Evolutionary conservation across 2,888 invertebrate species (phyloP).

Genomic region (Ommatoiulus sabulosus): DNA sequence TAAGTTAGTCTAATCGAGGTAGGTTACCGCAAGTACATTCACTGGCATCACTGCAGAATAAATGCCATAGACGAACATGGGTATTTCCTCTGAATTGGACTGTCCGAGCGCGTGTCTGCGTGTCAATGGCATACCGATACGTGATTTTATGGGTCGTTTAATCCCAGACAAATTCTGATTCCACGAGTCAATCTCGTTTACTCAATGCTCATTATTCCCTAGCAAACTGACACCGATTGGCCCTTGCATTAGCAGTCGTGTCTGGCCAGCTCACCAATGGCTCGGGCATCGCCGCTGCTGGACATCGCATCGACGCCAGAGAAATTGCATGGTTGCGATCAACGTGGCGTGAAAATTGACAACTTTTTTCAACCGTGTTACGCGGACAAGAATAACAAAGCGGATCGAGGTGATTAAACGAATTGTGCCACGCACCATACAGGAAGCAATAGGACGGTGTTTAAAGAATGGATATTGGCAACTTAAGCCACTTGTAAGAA

Average conservation of each 20-base stretch:
- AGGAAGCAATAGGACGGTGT: background rate
- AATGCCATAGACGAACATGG: background rate
- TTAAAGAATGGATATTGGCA: slow-evolving; percentile 9
- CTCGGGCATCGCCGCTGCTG: background rate
- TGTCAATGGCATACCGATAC: background rate
- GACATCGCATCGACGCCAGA: background rate
- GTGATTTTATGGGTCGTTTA: slow-evolving; percentile 25
- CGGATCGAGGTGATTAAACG: background rate
- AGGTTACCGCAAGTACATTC: too few species aligned
- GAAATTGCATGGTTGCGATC: background rate
- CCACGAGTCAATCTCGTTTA: slow-evolving; percentile 10
- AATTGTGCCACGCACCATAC: background rate
- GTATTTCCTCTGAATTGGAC: background rate
- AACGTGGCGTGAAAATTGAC: slow-evolving; percentile 24
- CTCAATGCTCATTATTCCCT: background rate
- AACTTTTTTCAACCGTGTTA: background rate
- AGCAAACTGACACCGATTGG: background rate
- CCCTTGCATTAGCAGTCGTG: background rate
- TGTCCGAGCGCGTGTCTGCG: background rate
- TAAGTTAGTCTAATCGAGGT: too few species aligned
- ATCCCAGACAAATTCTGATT: slow-evolving; percentile 3
- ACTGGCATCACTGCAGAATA: too few species aligned
- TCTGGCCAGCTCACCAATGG: background rate
- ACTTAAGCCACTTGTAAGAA: slow-evolving; percentile 30
- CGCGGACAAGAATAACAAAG: background rate